Evolutionary conservation across 2,888 invertebrate genomes (phyloP).

Genomic region (Torymus texanus): DNA sequence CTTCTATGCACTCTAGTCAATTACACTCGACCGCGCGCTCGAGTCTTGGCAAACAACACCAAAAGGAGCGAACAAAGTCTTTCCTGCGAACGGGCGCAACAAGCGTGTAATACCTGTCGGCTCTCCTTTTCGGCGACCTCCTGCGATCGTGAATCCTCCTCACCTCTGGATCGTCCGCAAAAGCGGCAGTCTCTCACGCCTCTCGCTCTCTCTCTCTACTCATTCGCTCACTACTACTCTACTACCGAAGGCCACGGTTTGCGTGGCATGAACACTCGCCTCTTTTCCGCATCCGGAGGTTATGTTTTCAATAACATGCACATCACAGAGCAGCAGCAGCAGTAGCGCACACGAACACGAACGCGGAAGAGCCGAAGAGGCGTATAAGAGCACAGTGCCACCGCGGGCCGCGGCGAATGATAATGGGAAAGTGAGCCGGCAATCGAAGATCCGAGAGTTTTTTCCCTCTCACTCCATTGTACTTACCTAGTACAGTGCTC

Average conservation of each 20-base stretch:
- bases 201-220: neutral
- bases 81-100: neutral
- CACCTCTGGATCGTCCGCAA: neutral
- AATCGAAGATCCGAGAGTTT: too few relatives aligned
- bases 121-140: slow-evolving; percentile 13
- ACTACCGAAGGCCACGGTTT: slow-evolving; percentile 44
- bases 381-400: too few relatives aligned
- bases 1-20: too few relatives aligned
- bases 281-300: slow-evolving; percentile 37
- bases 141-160: neutral
- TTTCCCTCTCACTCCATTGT: too few relatives aligned
- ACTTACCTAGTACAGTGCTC: neutral
- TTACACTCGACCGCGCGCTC: too few relatives aligned
- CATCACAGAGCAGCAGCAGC: neutral
- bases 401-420: too few relatives aligned
- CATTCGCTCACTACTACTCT: too few relatives aligned
- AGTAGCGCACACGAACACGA: neutral
- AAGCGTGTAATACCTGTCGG: slow-evolving; percentile 20
- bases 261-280: slow-evolving; percentile 45
- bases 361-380: too few relatives aligned
- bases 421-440: too few relatives aligned
- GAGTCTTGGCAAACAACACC: too few relatives aligned
- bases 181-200: neutral
- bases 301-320: slow-evolving; percentile 50
- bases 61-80: neutral